Base-by-base conservation (phyloP, 2,888 invertebrate species). In the Parelbella ahira region DNA sequence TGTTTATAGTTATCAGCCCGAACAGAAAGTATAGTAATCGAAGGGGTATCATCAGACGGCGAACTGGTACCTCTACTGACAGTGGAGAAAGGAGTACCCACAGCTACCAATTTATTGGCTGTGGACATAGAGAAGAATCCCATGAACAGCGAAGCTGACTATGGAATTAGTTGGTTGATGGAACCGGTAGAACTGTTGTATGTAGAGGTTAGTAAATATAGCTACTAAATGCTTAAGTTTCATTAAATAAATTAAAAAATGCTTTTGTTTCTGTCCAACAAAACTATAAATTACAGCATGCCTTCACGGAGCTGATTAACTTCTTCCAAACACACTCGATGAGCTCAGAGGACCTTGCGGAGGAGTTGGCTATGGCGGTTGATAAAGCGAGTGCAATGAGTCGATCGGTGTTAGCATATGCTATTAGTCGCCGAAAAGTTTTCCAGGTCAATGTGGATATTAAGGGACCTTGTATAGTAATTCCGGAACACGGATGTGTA, bases 121-220 rank as follows among this genome's bases (percentile, higher is more conserved):
- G 64, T 94, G 15, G 94, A 95, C 64, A 88, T 94, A 51, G 94
- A 94, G 66, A 91, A 91, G 63, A 91, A 93, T 60, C 92, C 93
- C 0, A 67, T 88, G 3, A 90, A 89, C 51, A 87, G 89, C 3
- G 90, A 91, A 44, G 92, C 91, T 11, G 92, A 93, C 58, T 92
- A 92, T 56, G 92, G 92, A 5, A 67, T 94, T 1, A 89, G 89
- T 39, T 86, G 93, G 36, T 83, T 90, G 41, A 76, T 94, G 63
- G 93, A 94, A 64, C 91, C 94, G 0, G 83, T 94, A 9, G 94
- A 95, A 75, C 77, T 94, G 28, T 89, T 93, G 6, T 95, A 95
- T 73, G 90, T 94, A 61, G 92, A 94, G 89, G 95, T 94, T 70
- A 45, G 51, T 37, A 13, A 6, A 13, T n/a, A n/a, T n/a, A n/a